Evolutionary conservation across 2,113 vertebrate species (phyloP).

Genomic region (Sinosuthora webbiana): DNA sequence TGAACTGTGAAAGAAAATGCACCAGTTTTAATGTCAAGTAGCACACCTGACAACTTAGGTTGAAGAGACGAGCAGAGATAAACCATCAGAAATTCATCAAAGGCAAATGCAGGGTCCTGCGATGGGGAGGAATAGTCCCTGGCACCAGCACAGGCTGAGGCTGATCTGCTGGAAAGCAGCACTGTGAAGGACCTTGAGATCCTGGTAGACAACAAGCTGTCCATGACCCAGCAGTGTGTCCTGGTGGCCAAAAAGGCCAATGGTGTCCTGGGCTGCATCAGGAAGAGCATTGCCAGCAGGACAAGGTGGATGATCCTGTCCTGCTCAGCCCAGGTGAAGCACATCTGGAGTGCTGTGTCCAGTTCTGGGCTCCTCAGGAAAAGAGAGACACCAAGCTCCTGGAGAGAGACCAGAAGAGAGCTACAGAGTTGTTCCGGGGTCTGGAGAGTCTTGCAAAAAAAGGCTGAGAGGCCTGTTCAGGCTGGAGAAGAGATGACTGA

Average conservation of each 20-base stretch:
- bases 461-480: neutral
- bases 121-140: neutral
- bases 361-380: neutral
- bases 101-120: neutral
- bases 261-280: neutral
- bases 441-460: neutral
- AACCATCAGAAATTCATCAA: neutral
- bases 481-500: neutral
- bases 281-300: neutral
- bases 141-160: neutral
- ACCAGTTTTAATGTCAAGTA: neutral
- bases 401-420: neutral
- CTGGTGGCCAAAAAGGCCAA: neutral
- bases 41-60: neutral
- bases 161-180: neutral
- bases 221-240: neutral
- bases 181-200: neutral
- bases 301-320: rapidly evolving
- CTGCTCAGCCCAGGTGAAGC: neutral
- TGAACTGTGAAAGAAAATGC: neutral
- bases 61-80: neutral
- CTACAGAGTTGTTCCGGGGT: neutral
- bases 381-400: no score
- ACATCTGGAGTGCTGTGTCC: neutral
- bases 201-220: neutral